Percentiles rank a stretch among this genome's conserved stretches.
Conservation (phyloP, 2,888 invertebrate species). For the Thumatha senex region DNA sequence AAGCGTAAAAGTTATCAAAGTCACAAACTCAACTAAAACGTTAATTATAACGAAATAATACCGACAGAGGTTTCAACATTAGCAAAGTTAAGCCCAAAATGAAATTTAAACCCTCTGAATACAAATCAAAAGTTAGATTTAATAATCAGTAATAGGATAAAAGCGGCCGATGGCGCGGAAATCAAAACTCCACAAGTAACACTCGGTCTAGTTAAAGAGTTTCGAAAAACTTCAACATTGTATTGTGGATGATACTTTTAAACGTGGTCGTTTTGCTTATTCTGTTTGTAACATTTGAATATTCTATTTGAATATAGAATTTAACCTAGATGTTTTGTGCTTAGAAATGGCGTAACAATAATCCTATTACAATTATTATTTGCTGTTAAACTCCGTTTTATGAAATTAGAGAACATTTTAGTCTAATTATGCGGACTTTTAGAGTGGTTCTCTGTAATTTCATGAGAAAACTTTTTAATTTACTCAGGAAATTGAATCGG, state of each 20-base stretch:
- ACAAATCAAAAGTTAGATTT: constrained; percentile 58
- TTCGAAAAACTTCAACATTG: constrained; percentile 34
- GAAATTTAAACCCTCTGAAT: constrained; percentile 60
- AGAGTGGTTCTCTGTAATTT: background rate
- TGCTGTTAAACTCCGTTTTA: background rate
- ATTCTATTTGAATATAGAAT: background rate
- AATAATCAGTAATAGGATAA: constrained; percentile 71
- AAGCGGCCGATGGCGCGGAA: constrained; percentile 57
- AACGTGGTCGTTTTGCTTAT: constrained; percentile 17
- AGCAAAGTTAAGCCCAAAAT: constrained; percentile 51
- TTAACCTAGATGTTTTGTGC: background rate
- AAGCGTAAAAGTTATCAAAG: constrained; percentile 17
- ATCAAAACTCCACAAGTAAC: constrained; percentile 34
- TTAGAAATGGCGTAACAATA: background rate
- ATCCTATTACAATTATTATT: constrained; percentile 1
- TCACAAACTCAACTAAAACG: constrained; percentile 30
- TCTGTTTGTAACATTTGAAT: constrained; percentile 10
- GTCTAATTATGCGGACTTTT: background rate
- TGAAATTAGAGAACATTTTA: background rate
- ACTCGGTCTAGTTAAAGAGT: constrained; percentile 50
- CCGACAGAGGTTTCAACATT: constrained; percentile 36
- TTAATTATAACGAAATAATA: constrained; percentile 42
- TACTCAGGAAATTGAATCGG: background rate
- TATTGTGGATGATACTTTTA: constrained; percentile 28
- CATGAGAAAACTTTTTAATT: background rate